Evolutionary conservation across 2,113 vertebrate species (phyloP), one percentile per base, ranked within the genome.

Genomic region (Chamaetylas fuelleborni): DNA sequence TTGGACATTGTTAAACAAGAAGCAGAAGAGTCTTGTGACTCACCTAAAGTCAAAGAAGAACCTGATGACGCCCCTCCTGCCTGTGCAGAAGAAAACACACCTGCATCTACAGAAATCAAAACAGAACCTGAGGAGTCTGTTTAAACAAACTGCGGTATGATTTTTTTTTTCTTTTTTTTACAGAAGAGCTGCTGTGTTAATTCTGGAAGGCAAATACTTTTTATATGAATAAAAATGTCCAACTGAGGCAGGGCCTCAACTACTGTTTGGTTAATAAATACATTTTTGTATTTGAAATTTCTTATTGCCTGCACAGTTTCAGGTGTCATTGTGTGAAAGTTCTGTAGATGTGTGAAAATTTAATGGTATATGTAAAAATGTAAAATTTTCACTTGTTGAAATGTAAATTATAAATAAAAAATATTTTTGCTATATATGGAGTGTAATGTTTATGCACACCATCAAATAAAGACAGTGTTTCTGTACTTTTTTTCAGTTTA

Each of bases 341-440:
- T 98, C 97, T 98, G 97, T 98, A 97, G 97, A 98, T 98, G 97
- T 91, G 97, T 98, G 98, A 97, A 98, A 97, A 98, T 97, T 97
- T 96, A 98, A 98, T 64, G 97, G 97, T 98, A 97, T 98, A 95
- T 98, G 97, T 98, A 97, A 96, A 97, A 98, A 97, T 98, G 98
- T 99, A 98, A 97, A 97, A 97, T 98, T 98, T 98, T 98, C 98
- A 98, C 98, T 97, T 98, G 97, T 98, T 92, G 95, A 97, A 98
- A 97, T 98, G 98, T 98, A 99, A 99, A 99, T 99, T 99, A 99
- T 99, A 99, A 99, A 99, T 99, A 99, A 99, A 98, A 99, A 98
- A 98, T 99, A 99, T 99, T 99, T 99, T 99, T 99, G 98, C 98
- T 99, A 99, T 98, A 97, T 98, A 98, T 98, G 98, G 98, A 98